A percentile compares a stretch with the other conserved stretches of the same genome.
These are phyloP conservation scores for Lagria hirta DNA, from an alignment of 2,888 invertebrate genomes.

Conservation along the genomic window DNA sequence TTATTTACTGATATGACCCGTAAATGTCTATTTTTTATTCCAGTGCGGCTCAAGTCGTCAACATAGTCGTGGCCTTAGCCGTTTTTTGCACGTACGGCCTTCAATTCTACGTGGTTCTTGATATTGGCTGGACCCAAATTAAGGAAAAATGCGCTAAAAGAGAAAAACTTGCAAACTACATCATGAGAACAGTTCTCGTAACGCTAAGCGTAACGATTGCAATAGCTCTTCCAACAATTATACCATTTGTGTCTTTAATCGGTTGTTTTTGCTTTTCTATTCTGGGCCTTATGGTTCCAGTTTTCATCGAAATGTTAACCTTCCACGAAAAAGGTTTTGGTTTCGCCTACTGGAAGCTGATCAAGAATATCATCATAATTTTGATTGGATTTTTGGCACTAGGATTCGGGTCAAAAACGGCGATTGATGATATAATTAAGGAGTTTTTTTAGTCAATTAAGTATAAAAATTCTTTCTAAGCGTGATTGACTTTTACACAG, in stretches of 20 bases:
- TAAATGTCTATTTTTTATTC: too few species aligned
- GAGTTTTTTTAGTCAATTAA: too few species aligned
- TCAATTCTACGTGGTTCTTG: constrained; percentile 95
- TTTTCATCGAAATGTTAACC: constrained; percentile 80
- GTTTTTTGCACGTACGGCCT: constrained; percentile 95
- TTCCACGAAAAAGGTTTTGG: constrained; percentile 85
- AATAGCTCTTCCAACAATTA: constrained; percentile 83
- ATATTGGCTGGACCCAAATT: constrained; percentile 85
- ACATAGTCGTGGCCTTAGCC: constrained; percentile 82
- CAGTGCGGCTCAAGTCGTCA: constrained; percentile 83
- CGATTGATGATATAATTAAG: constrained; percentile 62
- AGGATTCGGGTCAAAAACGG: constrained; percentile 74
- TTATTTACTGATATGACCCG: too few species aligned
- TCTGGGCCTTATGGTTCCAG: constrained; percentile 85
- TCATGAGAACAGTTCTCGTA: constrained; percentile 68
- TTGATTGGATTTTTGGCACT: constrained; percentile 79
- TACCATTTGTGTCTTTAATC: constrained; percentile 87
- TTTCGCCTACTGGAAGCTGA: constrained; percentile 67
- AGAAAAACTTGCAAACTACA: constrained; percentile 72
- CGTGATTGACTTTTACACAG: too few species aligned
- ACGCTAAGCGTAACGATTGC: constrained; percentile 74
- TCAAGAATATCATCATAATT: constrained; percentile 77
- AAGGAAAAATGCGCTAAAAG: constrained; percentile 66
- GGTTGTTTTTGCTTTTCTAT: constrained; percentile 93
- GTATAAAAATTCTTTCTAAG: too few species aligned